A percentile compares a stretch with the other conserved stretches of the same genome.
Conservation (phyloP, 2,113 vertebrate species). For the Daubentonia madagascariensis region DNA sequence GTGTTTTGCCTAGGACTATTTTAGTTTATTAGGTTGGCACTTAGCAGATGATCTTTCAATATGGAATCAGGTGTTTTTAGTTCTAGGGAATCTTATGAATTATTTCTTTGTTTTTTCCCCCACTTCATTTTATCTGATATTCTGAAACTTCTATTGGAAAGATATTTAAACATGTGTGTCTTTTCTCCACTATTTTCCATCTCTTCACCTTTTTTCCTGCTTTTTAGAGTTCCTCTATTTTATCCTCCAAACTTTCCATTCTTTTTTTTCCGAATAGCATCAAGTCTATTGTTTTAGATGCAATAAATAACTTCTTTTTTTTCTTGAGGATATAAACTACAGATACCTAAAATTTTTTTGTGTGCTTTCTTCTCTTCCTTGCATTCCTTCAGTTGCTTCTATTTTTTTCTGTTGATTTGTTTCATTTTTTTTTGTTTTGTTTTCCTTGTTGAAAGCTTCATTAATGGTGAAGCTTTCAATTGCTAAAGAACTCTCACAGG, state of each 20-base stretch:
- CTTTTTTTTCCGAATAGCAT: background rate
- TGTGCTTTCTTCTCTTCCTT: background rate
- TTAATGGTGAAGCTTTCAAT: background rate
- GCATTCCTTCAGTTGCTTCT: background rate
- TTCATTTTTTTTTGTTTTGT: background rate
- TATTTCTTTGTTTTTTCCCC: background rate
- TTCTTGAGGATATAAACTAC: background rate
- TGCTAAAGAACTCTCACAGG: background rate
- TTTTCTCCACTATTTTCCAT: background rate
- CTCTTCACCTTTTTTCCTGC: background rate
- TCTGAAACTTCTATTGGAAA: background rate
- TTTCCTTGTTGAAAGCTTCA: background rate
- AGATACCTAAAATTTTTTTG: background rate
- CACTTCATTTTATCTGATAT: background rate
- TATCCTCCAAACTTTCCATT: background rate
- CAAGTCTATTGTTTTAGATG: background rate
- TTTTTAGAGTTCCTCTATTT: background rate
- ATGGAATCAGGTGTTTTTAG: background rate
- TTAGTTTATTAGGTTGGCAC: background rate
- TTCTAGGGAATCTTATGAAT: background rate
- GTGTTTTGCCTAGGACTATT: background rate
- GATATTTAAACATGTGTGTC: background rate
- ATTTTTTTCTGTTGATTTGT: background rate
- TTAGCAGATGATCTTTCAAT: background rate
- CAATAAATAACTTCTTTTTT: background rate